Evolutionary conservation across 1,140 invertebrate genomes (phyloP), one percentile per base, ranked within the genome.

Genomic region (Callitettix versicolor): DNA sequence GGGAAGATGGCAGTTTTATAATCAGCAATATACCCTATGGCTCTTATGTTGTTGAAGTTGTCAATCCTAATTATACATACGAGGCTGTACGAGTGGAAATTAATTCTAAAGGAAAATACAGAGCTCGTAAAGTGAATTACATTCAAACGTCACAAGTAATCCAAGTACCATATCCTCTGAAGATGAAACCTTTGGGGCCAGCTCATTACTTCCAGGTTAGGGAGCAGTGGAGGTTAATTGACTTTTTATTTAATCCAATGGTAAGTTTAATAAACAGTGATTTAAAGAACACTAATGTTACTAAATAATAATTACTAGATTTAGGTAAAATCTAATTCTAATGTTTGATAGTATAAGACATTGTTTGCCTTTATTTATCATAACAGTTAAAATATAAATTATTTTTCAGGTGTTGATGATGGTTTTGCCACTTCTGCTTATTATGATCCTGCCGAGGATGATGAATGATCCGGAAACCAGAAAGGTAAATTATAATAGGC

Each of bases 211-310:
- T 98, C 71, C 91, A 97, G 74, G 72, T 85, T 14, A 73, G 94
- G 50, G 95, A 98, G 68, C 91, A 96, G 65, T 95, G 93, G 93
- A 80, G 91, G 64, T 76, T 91, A 5, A 95, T 91, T 9, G 94
- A 98, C 71, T 91, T 98, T 64, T 68, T 98, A 1, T 91, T 97
- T 66, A 96, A 91, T 73, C 94, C 95, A 36, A 97, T 97, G 94
- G 88, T 81, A 68, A 65, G 58, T 51, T 51, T 33, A 40, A 6
- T 15, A 4, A 30, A 30, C 9, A 30, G n/a, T n/a, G n/a, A n/a
- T n/a, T n/a, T n/a, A n/a, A n/a, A 9, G 7, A 36, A 36, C n/a
- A 36, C 34, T 36, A 9, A 36, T n/a, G 7, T n/a, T 36, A 7
- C 34, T n/a, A 36, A 36, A 9, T 36, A 36, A 36, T 36, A 7